Conservation (phyloP, 2,888 invertebrate species). For the Ryuthela nishihirai region DNA sequence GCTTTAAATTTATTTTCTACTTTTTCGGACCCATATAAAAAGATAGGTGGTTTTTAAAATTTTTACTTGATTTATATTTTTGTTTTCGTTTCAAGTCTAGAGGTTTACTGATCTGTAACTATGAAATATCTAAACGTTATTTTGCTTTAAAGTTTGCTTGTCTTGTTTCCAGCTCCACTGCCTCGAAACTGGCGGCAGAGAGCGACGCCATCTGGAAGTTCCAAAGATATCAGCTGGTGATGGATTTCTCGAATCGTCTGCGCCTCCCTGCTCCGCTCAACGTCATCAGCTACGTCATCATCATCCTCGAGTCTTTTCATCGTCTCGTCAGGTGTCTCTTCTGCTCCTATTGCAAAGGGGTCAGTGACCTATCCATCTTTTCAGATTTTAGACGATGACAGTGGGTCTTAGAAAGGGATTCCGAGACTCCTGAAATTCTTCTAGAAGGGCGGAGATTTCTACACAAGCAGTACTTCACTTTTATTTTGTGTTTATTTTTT, state of each 20-base stretch:
- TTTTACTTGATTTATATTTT: background rate
- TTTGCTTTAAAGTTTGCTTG: background rate
- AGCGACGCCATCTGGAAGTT: conserved; percentile 50
- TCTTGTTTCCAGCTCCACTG: conserved; percentile 37
- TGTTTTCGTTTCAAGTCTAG: background rate
- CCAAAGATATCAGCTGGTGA: conserved; percentile 49
- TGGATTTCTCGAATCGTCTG: conserved; percentile 48
- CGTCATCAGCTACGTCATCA: conserved; percentile 40
- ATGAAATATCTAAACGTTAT: background rate
- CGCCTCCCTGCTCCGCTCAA: conserved; percentile 50
- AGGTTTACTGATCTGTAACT: background rate
- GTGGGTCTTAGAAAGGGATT: too few species aligned
- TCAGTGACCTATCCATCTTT: conserved; percentile 1
- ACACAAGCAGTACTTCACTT: too few species aligned
- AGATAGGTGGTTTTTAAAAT: background rate
- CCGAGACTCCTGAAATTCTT: too few species aligned
- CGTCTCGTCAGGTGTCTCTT: conserved; percentile 4
- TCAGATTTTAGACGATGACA: too few species aligned
- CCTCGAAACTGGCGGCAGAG: conserved; percentile 42
- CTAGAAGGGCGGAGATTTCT: too few species aligned
- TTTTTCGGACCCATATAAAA: too few species aligned
- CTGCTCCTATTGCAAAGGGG: conserved; percentile 13
- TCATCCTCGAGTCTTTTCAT: conserved; percentile 18
- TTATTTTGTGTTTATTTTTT: too few species aligned
- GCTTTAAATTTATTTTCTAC: too few species aligned